Evolutionary conservation across 2,113 vertebrate species (phyloP).

Genomic region (Etheostoma cragini): DNA sequence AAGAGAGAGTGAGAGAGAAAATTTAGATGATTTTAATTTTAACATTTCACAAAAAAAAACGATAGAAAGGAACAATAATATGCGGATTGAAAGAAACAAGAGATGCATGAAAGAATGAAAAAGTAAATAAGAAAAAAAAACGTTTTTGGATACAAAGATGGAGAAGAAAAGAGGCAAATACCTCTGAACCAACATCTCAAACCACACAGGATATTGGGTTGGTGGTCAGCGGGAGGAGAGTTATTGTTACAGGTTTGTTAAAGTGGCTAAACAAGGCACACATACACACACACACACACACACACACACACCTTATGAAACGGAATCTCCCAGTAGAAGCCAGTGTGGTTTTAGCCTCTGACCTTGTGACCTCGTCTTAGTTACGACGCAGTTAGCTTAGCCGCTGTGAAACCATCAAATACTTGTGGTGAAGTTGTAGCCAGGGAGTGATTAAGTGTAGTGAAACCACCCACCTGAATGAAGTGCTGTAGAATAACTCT

Average conservation of each 20-base stretch:
- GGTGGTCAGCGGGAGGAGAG: constrained; percentile 60
- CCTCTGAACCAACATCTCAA: constrained; percentile 50
- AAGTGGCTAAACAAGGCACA: constrained; percentile 36
- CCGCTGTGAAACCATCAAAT: constrained; percentile 70
- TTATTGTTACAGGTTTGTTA: constrained; percentile 52
- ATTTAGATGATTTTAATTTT: background rate
- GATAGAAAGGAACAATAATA: background rate
- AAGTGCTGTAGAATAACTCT: constrained; percentile 12
- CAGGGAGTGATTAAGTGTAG: constrained; percentile 43
- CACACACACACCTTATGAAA: constrained; percentile 72
- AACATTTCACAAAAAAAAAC: background rate
- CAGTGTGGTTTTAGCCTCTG: constrained; percentile 83
- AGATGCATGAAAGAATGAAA: constrained; percentile 16
- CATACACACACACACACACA: constrained; percentile 25
- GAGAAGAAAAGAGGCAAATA: constrained; percentile 45
- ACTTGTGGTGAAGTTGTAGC: constrained; percentile 70
- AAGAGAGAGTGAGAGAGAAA: background rate
- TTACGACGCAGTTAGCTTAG: constrained; percentile 65
- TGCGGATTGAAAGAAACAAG: background rate
- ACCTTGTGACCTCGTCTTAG: constrained; percentile 77
- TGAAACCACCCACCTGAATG: constrained; percentile 23
- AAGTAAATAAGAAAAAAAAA: constrained; percentile 27
- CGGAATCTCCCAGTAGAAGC: constrained; percentile 79
- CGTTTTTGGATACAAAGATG: constrained; percentile 4
- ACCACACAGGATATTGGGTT: constrained; percentile 78